Conservation (phyloP, 2,888 invertebrate genomes). For the Apocheima hispidaria region DNA sequence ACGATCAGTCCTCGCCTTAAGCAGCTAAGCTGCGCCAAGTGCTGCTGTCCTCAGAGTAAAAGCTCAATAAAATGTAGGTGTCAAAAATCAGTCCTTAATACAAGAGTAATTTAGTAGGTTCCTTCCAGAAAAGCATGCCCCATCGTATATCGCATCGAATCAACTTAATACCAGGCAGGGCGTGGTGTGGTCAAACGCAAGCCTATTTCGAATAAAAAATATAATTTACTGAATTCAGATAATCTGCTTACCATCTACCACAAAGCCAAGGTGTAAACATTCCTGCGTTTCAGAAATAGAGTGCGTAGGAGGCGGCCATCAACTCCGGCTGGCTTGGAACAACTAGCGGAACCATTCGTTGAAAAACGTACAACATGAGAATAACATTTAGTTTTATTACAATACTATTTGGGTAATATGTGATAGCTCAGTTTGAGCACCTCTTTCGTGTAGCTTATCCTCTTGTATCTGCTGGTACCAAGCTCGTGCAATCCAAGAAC, state of each 20-base stretch:
- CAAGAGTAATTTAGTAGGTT: too few relatives aligned
- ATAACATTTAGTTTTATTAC: neutral
- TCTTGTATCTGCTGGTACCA: neutral
- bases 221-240: neutral
- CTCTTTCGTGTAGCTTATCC: neutral
- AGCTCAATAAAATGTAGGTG: too few relatives aligned
- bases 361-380: slow-evolving; percentile 7
- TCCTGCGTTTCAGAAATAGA: slow-evolving; percentile 30
- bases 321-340: slow-evolving; percentile 25
- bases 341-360: slow-evolving; percentile 7
- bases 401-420: neutral
- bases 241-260: slow-evolving; percentile 8
- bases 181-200: neutral
- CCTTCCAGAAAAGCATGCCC: too few relatives aligned
- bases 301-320: slow-evolving; percentile 28
- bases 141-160: too few relatives aligned
- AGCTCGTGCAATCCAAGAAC: too few relatives aligned
- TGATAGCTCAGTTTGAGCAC: neutral
- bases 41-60: too few relatives aligned
- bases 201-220: neutral
- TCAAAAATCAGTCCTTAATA: too few relatives aligned
- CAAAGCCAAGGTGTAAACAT: slow-evolving; percentile 27
- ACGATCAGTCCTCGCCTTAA: too few relatives aligned
- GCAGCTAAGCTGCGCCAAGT: too few relatives aligned
- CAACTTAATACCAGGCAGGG: too few relatives aligned